phyloP scores from a whole-genome alignment of 2,113 vertebrate species.

The Gymnarchus niloticus region DNA sequence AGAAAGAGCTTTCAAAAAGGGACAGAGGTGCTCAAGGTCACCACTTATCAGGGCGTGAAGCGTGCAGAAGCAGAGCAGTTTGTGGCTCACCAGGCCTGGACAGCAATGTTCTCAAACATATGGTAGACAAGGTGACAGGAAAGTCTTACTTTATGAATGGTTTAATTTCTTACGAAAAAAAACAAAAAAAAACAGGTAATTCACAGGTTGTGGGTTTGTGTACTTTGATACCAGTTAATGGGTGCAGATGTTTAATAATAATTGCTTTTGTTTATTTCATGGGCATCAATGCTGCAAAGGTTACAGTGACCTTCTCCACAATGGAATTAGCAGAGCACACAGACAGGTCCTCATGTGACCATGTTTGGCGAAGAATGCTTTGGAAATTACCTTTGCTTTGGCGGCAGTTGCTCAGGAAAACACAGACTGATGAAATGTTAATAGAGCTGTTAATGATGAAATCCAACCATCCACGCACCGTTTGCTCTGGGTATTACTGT shows the following conservation, averaged over 20 bases:
- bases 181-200: background rate
- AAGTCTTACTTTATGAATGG: background rate
- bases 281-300: background rate
- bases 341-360: background rate
- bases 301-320: background rate
- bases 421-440: slow-evolving; percentile 64
- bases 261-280: background rate
- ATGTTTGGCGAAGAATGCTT: slow-evolving; percentile 29
- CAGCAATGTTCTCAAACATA: background rate
- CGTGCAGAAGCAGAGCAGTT: background rate
- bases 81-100: background rate
- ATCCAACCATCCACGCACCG: slow-evolving; percentile 51
- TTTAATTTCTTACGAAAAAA: background rate
- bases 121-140: background rate
- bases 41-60: background rate
- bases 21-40: background rate
- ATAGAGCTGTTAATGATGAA: slow-evolving; percentile 66
- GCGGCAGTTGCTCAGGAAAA: slow-evolving; percentile 47
- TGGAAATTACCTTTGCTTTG: slow-evolving; percentile 46
- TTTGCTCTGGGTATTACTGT: slow-evolving; percentile 46
- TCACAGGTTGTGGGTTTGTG: background rate
- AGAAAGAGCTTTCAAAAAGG: background rate
- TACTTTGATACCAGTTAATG: slow-evolving; percentile 9
- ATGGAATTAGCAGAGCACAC: background rate
- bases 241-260: slow-evolving; percentile 2